Evolutionary conservation across 1,140 invertebrate species (phyloP).

Genomic region (Drosophila kanapiae): DNA sequence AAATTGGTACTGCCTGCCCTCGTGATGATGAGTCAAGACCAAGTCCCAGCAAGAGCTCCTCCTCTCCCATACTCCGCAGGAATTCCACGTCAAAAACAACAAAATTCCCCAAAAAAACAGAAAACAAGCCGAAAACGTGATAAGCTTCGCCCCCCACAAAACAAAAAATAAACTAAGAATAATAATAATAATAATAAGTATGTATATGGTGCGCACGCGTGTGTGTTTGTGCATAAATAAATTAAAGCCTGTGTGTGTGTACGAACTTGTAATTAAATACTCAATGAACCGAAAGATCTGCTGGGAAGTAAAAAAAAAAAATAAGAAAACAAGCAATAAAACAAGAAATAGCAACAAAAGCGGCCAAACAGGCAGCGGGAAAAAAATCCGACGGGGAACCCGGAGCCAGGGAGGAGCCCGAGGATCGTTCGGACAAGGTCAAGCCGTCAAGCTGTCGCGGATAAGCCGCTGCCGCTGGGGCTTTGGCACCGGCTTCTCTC

Average conservation of each 20-base stretch:
- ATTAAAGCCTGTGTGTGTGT: slow-evolving; percentile 49
- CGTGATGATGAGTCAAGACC: slow-evolving; percentile 60
- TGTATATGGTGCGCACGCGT: background rate
- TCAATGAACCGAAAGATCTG: slow-evolving; percentile 63
- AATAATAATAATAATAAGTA: background rate
- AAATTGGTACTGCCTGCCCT: slow-evolving; percentile 41
- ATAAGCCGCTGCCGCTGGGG: slow-evolving; percentile 62
- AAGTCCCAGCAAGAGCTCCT: background rate
- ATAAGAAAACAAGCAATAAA: background rate
- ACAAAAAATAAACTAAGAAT: slow-evolving; percentile 14
- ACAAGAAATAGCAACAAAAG: slow-evolving; percentile 51
- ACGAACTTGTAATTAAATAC: slow-evolving; percentile 73
- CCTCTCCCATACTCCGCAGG: slow-evolving; percentile 33
- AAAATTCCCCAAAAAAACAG: slow-evolving; percentile 60
- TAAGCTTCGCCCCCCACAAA: slow-evolving; percentile 47
- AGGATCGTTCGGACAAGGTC: slow-evolving; percentile 68
- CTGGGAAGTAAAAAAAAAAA: slow-evolving; percentile 53
- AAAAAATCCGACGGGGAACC: background rate
- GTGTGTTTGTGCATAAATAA: slow-evolving; percentile 34
- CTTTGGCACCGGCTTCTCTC: slow-evolving; percentile 23
- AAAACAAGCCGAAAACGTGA: slow-evolving; percentile 49
- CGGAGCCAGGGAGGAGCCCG: slow-evolving; percentile 34
- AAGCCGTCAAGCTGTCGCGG: slow-evolving; percentile 46
- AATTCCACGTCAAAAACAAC: slow-evolving; percentile 44
- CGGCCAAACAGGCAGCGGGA: slow-evolving; percentile 70